Evolutionary conservation across 2,797 vertebrate species (phyloP).

Genomic region (Forpus xanthops): DNA sequence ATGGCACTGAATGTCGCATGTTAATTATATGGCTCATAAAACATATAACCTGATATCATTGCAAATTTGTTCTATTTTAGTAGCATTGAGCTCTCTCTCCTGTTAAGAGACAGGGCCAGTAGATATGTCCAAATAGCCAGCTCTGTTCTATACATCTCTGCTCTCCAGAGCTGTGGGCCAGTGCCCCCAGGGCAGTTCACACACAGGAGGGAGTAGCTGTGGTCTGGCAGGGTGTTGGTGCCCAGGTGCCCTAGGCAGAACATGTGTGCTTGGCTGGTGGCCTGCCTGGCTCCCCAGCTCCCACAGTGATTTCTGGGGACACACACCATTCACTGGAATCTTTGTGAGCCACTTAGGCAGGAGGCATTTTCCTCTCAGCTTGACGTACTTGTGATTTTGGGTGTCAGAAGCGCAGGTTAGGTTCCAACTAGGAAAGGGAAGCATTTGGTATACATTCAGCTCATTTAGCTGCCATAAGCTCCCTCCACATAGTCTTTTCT

Average conservation of each 20-base stretch:
- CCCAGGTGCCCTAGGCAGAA: neutral
- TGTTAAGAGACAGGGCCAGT: neutral
- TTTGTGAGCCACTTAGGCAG: neutral
- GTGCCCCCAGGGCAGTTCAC: neutral
- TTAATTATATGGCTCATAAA: constrained; percentile 68
- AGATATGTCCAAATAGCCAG: neutral
- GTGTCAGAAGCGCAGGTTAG: neutral
- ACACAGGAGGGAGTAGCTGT: neutral
- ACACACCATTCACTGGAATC: neutral
- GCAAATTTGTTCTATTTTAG: constrained; percentile 61
- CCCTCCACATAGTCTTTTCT: neutral
- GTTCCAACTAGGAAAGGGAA: neutral
- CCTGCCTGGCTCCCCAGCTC: neutral
- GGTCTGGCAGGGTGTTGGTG: neutral
- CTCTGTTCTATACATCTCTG: neutral
- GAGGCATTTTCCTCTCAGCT: neutral
- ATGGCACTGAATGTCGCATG: constrained; percentile 34
- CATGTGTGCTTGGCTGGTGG: neutral
- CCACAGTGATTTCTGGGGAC: neutral
- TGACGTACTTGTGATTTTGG: neutral
- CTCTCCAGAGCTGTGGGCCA: neutral
- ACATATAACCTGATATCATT: constrained; percentile 53
- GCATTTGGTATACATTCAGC: neutral
- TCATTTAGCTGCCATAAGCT: neutral
- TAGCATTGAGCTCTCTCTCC: neutral